phyloP scores from a whole-genome alignment of 2,113 vertebrate genomes.

The Ancistrus triradiatus region DNA sequence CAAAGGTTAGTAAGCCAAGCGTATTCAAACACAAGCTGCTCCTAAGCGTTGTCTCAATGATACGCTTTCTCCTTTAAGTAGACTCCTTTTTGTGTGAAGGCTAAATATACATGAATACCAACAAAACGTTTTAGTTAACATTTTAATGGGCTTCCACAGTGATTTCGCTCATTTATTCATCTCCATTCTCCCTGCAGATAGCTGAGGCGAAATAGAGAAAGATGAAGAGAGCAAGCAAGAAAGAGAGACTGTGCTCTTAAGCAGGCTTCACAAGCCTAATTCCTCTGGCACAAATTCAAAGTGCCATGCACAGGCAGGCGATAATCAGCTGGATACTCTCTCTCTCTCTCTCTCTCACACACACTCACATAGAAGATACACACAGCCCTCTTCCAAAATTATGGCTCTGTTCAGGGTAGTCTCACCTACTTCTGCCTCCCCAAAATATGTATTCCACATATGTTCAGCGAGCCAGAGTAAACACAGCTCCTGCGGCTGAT shows the following conservation, averaged over 20 bases:
- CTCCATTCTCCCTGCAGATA: conserved; percentile 47
- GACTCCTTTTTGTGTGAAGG: conserved; percentile 65
- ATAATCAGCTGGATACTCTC: conserved; percentile 72
- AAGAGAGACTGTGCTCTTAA: conserved; percentile 62
- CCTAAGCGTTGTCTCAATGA: conserved; percentile 62
- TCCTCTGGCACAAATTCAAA: conserved; percentile 76
- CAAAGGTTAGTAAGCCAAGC: conserved; percentile 66
- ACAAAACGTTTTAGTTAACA: conserved; percentile 70
- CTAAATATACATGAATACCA: conserved; percentile 73
- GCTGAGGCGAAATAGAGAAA: conserved; percentile 46
- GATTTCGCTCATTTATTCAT: conserved; percentile 74
- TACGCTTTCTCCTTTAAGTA: conserved; percentile 64
- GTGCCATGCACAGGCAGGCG: conserved; percentile 69
- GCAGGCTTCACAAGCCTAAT: conserved; percentile 72
- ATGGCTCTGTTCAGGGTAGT: conserved; percentile 3
- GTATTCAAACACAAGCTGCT: conserved; percentile 63
- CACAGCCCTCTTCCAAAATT: conserved; percentile 31
- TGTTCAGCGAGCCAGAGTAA: conserved; percentile 3
- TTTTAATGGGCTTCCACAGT: conserved; percentile 72
- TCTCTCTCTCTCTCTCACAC: conserved; percentile 35
- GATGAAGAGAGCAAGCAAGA: conserved; percentile 60
- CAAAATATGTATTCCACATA: conserved; percentile 18
- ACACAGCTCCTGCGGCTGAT: conserved; percentile 8
- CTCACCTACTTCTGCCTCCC: conserved; percentile 10
- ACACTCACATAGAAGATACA: conserved; percentile 3